Base-by-base conservation (phyloP, 2,888 invertebrate species). In the Latheticus oryzae region DNA sequence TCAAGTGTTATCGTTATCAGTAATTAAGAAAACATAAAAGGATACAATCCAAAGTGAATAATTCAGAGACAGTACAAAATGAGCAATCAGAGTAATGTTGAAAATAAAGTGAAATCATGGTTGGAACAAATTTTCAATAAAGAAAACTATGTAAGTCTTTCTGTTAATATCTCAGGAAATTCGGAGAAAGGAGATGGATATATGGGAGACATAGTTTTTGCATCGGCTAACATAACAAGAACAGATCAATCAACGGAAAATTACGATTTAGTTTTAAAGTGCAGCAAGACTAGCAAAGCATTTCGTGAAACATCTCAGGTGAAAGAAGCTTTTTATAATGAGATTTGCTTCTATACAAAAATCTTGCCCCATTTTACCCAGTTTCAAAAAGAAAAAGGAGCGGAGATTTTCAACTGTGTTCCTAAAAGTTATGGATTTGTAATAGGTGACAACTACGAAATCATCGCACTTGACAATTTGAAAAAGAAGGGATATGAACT, bases 391-490 rank as follows among this genome's bases (percentile, higher is more conserved):
- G 54, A 60, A 12, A 64, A 65, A 38, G 54, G 17, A 0, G 28
- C 57, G 3, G 40, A 52, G 2, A 43, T 55, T n/a, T 55, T 63
- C 26, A 48, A 61, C 33, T 37, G 35, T 28, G 52, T 59, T 7
- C 62, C 63, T 0, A 61, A 63, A 55, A 61, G 45, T 24, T 61
- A 48, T 32, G 63, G 61, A 43, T 35, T 55, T 1, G 43, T 57
- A 5, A 5, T 42, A 1, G 12, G 7, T n/a, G 58, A 63, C 5
- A 21, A 28, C 5, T 48, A n/a, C 1, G 58, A 61, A 30, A 21
- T 63, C 1, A 57, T 74, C 2, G 58, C 72, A 17, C 55, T 73
- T 48, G 70, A 70, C 52, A 67, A 74, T 48, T 43, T 71, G 33
- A 71, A 63, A 26, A 23, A 28, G 7, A 12, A 37, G 1, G 70